These are phyloP conservation scores for Rhynchonycteris naso DNA, from an alignment of 2,797 vertebrate species.

Conservation along the genomic window DNA sequence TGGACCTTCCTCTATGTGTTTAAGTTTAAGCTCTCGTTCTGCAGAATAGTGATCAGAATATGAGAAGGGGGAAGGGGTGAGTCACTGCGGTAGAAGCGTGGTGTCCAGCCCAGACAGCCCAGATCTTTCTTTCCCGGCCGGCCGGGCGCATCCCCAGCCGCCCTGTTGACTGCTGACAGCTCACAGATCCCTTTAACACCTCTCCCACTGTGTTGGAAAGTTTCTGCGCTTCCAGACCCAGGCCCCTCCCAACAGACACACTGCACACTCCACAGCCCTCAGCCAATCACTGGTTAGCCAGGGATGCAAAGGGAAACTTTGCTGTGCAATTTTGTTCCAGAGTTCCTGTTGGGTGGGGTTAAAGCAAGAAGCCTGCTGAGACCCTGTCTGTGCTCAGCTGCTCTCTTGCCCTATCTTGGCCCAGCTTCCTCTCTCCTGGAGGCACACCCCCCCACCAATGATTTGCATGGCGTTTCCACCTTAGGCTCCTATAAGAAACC, in stretches of 20 bases:
- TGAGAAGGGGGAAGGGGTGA: background rate
- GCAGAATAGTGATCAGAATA: background rate
- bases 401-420: background rate
- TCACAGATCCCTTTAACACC: background rate
- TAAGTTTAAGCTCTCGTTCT: background rate
- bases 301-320: background rate
- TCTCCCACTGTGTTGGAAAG: background rate
- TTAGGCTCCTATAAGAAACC: background rate
- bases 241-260: fast-evolving
- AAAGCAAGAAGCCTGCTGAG: background rate
- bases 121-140: background rate
- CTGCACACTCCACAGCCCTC: background rate
- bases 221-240: background rate
- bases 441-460: too few species aligned
- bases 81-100: background rate
- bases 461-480: background rate
- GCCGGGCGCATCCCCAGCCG: too few species aligned
- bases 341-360: background rate
- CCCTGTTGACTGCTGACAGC: background rate
- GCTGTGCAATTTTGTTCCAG: background rate
- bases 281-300: background rate
- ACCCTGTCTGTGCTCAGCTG: background rate
- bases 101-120: background rate
- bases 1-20: background rate
- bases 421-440: background rate